Percentiles rank a stretch among this genome's conserved stretches.
Conservation (phyloP, 2,888 invertebrate genomes). For the Bhutanitis thaidina region DNA sequence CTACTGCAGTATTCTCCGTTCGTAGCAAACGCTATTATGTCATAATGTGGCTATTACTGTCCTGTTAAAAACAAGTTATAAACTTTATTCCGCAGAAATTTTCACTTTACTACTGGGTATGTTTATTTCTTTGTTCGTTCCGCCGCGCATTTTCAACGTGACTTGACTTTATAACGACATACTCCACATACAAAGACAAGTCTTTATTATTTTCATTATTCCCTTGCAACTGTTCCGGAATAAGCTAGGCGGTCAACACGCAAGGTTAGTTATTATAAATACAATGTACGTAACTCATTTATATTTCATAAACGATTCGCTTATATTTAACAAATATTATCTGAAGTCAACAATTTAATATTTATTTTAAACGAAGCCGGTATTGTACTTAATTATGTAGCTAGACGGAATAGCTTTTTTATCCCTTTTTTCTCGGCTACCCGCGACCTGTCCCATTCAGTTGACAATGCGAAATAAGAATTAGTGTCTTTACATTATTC, state of each 20-base stretch:
- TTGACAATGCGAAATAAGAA: no score
- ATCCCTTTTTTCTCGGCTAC: no score
- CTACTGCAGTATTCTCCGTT: neutral
- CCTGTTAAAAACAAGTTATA: constrained; percentile 5
- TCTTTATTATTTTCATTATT: constrained; percentile 18
- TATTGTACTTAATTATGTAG: no score
- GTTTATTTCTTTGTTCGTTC: constrained; percentile 17
- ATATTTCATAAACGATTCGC: no score
- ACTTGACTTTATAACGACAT: constrained; percentile 17
- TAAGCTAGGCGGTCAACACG: neutral
- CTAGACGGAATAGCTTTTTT: no score
- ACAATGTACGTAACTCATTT: no score
- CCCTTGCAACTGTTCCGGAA: constrained; percentile 2
- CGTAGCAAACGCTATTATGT: constrained; percentile 1
- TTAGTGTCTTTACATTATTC: no score
- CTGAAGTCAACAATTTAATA: no score
- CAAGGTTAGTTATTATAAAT: neutral
- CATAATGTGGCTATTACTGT: constrained; percentile 12
- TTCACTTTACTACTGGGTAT: constrained; percentile 7
- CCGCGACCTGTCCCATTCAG: no score
- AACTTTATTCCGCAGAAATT: constrained; percentile 13
- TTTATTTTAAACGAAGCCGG: no score
- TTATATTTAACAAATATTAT: no score
- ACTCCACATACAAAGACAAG: constrained; percentile 13
- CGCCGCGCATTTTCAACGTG: constrained; percentile 14